Percentiles rank a stretch among this genome's conserved stretches.
Conservation (phyloP, 2,113 vertebrate species). For the Limanda limanda region DNA sequence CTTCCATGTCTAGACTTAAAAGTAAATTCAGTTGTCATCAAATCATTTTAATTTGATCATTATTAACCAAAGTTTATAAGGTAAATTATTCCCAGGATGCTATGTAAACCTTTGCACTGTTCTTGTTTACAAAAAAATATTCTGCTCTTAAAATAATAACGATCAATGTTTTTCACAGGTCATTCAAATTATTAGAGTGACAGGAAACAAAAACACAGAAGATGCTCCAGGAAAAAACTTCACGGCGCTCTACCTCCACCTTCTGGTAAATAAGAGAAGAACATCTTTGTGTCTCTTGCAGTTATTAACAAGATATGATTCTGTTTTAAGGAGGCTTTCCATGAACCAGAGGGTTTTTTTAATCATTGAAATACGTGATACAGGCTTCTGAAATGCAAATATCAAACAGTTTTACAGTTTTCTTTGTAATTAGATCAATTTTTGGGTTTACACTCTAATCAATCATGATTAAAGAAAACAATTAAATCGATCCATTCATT, state of each 20-base stretch:
- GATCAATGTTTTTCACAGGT: background rate
- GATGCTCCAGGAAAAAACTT: background rate
- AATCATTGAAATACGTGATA: too few species aligned
- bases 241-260: slow-evolving; percentile 29
- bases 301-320: background rate
- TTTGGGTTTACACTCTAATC: too few species aligned
- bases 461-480: background rate
- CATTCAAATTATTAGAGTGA: too few species aligned
- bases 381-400: too few species aligned
- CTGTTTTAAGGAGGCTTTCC: background rate
- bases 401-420: too few species aligned
- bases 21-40: background rate
- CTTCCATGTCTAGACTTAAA: background rate
- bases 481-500: too few species aligned
- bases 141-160: background rate
- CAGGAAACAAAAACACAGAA: background rate
- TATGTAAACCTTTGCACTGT: background rate
- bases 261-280: slow-evolving; percentile 42
- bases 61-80: background rate
- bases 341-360: too few species aligned
- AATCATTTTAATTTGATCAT: background rate
- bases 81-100: background rate
- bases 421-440: too few species aligned
- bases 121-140: background rate
- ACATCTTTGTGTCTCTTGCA: background rate